Conservation (phyloP, 2,113 vertebrate genomes). For the Leiothrix lutea region DNA sequence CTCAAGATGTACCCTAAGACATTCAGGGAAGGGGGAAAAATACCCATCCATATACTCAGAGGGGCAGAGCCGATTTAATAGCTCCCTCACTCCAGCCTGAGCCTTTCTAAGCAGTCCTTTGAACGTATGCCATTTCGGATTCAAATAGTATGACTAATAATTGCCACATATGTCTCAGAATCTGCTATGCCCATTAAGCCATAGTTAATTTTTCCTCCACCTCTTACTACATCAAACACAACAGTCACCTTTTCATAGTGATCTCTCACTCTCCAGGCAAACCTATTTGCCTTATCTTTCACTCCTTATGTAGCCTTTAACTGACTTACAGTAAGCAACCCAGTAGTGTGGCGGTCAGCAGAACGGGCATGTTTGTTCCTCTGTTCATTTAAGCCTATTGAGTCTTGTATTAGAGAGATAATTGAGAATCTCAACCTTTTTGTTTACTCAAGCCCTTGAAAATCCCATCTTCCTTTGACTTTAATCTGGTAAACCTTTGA, state of each 20-base stretch:
- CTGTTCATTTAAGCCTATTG: constrained; percentile 47
- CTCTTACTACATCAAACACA: neutral
- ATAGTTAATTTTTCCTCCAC: neutral
- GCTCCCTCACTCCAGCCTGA: neutral
- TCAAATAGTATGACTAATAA: constrained; percentile 35
- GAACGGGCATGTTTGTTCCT: neutral
- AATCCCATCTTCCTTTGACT: constrained; percentile 63
- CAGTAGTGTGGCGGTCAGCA: neutral
- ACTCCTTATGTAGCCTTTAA: neutral
- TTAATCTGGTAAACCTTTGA: constrained; percentile 64
- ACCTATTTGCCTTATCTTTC: constrained; percentile 37
- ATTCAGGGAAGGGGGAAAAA: neutral
- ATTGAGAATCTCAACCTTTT: constrained; percentile 53
- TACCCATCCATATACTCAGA: neutral
- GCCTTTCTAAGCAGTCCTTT: constrained; percentile 16
- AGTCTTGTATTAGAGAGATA: constrained; percentile 62
- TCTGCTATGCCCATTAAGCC: neutral
- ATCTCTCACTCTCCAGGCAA: constrained; percentile 24
- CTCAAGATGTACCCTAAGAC: neutral
- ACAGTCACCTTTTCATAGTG: constrained; percentile 6
- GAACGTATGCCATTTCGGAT: neutral
- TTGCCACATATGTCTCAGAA: constrained; percentile 14
- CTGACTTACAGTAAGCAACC: neutral
- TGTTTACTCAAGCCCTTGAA: constrained; percentile 62
- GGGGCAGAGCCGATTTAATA: neutral